These are phyloP conservation scores for Gallinago paraguaiae DNA, from an alignment of 2,113 vertebrate genomes.

Conservation along the genomic window DNA sequence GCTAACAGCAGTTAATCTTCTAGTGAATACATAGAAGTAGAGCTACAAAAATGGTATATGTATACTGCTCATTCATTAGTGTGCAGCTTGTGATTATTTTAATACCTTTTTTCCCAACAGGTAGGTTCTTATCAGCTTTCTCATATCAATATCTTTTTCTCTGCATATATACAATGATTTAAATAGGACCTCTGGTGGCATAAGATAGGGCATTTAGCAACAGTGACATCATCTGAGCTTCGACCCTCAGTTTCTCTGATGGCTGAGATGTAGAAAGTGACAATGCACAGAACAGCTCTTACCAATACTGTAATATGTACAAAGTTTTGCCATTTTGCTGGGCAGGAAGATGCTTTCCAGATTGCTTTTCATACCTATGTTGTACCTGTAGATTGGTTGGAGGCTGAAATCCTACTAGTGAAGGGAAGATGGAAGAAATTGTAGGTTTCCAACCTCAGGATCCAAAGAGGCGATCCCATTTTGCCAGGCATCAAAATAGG, in stretches of 20 bases:
- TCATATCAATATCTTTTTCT: not conserved
- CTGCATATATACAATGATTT: not conserved
- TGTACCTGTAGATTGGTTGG: not conserved
- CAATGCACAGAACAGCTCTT: not conserved
- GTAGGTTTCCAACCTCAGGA: not conserved
- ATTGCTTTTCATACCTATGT: not conserved
- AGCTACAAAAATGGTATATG: not conserved
- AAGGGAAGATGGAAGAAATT: not conserved
- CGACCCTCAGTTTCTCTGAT: not conserved
- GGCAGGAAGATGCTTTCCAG: not conserved
- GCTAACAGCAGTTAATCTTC: conserved; percentile 38
- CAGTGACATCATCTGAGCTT: not conserved
- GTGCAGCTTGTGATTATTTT: not conserved
- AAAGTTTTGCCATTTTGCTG: not conserved
- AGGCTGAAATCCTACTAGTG: not conserved
- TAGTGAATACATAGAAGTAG: conserved; percentile 4
- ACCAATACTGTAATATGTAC: not conserved
- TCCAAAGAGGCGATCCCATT: not conserved
- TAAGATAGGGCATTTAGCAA: not conserved
- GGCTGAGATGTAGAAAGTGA: not conserved
- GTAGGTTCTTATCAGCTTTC: not conserved
- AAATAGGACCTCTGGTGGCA: not conserved
- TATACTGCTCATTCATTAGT: not conserved
- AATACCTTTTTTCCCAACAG: not conserved
- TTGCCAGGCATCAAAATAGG: not conserved